Base-by-base conservation (phyloP, 2,888 invertebrate genomes). In the Rhyacophila evoluta region DNA sequence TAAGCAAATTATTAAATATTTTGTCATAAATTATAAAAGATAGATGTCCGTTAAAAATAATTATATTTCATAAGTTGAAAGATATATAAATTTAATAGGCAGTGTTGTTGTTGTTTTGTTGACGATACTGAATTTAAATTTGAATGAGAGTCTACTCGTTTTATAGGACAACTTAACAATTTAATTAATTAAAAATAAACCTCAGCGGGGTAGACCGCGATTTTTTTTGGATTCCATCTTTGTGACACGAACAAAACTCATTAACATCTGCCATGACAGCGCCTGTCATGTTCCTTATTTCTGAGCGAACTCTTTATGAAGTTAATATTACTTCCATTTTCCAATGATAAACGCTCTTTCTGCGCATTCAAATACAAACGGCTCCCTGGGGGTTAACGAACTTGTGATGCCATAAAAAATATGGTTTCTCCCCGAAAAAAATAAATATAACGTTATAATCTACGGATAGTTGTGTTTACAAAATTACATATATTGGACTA, bases 181-280 rank as follows among this genome's bases (percentile, higher is more conserved):
- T 55, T 55, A 55, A 55, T 55, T 55, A 55, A 55, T 55, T 55
- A 55, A 19, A 55, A 41, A 39, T 19, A 55, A 55, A 55, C 25
- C 55, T 55, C 55, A 0, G 55, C 8, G 55, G 55, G 55, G 10
- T 19, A 19, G 19, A 19, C 55, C 19, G 8, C 55, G 55, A 25
- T 55, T 71, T 36, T 71, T 70, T 71, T 33, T 37, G 8, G 25
- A 71, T 36, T 55, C 55, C 55, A 55, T 55, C 55, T 55, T 19
- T 25, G 19, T 72, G 39, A 72, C 72, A 72, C 41, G 41, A 72
- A 72, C 38, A 72, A 72, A 72, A 72, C 38, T 39, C 72, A 55
- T 69, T 69, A 69, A 12, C 69, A 69, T 33, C 28, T 12, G 37
- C 72, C 33, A 11, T 37, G 72, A 72, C 72, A 37, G 72, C 72